phyloP scores from a whole-genome alignment of 2,113 vertebrate genomes.

The Blennius ocellaris region DNA sequence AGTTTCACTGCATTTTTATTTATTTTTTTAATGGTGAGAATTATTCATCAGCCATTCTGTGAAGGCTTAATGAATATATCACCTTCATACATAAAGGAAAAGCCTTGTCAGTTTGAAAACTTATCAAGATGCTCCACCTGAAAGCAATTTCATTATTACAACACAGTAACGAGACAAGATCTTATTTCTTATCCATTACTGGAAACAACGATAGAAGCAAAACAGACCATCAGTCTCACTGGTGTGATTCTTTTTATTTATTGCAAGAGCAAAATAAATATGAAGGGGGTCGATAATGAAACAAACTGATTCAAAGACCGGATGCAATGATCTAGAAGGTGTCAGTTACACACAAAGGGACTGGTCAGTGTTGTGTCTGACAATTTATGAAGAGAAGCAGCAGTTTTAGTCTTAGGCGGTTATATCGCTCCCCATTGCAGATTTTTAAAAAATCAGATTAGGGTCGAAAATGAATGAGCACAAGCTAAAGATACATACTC shows the following conservation, averaged over 20 bases:
- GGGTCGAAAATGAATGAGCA: background rate
- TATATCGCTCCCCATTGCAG: background rate
- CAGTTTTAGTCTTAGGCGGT: background rate
- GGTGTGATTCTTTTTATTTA: constrained; percentile 45
- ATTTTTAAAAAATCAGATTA: background rate
- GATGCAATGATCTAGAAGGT: constrained; percentile 16
- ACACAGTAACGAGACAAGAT: background rate
- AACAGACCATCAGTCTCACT: constrained; percentile 13
- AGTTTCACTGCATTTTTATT: no score
- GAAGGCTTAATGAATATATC: no score
- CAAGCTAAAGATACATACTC: constrained; percentile 16
- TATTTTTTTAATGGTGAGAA: no score
- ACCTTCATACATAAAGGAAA: no score
- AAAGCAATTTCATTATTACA: background rate
- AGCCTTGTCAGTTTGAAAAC: no score
- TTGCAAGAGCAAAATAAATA: constrained; percentile 39
- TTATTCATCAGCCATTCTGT: no score
- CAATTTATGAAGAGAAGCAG: no score
- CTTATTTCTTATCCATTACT: background rate
- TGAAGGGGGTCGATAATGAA: constrained; percentile 16
- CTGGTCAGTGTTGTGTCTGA: background rate
- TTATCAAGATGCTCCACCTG: background rate
- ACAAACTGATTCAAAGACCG: constrained; percentile 8
- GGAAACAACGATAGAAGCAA: constrained; percentile 1
- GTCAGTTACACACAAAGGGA: background rate